Base-by-base conservation (phyloP, 2,888 invertebrate genomes). In the Subacronicta megacephala region DNA sequence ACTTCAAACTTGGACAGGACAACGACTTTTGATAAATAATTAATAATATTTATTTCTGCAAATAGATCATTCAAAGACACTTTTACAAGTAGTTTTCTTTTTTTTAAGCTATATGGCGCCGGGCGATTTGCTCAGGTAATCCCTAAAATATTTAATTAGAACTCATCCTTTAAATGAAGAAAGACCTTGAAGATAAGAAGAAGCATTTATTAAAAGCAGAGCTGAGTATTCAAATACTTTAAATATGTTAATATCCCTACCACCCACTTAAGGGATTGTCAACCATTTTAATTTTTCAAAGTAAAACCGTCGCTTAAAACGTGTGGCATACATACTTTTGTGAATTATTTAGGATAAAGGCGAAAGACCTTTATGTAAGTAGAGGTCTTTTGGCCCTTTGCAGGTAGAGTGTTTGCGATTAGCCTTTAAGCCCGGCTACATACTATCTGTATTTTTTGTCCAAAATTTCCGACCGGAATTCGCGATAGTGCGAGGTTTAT, bases 211-310 rank as follows among this genome's bases (percentile, higher is more conserved):
- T 58, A 65, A 65, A 58, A 33, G 15, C 20, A 52, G 26, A 59
- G 49, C 58, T 59, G 13, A 26, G 7, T 35, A 26, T 40, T 20
- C 9, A 50, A 56, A 65, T 60, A 54, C 18, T 64, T 69, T 65
- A 53, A 65, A 72, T 61, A 42, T 68, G 55, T 72, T 72, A 52
- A 63, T 56, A 57, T 50, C 49, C 47, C 42, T 40, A 41, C 56
- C 57, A 44, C 45, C 43, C 53, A 53, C 62, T 72, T 62, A 62
- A 4, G 23, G 26, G 52, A 62, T 60, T 62, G 57, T 72, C 62
- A 56, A 60, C 70, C 53, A 46, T 72, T 72, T 72, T 46, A 66
- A 70, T 70, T 63, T 62, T 72, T 69, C 61, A 72, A 58, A 33
- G 17, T 56, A 53, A 52, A 52, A 56, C 56, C 47, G 23, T 44